Evolutionary conservation across 2,113 vertebrate genomes (phyloP).

Genomic region (Urocynchramus pylzowi): DNA sequence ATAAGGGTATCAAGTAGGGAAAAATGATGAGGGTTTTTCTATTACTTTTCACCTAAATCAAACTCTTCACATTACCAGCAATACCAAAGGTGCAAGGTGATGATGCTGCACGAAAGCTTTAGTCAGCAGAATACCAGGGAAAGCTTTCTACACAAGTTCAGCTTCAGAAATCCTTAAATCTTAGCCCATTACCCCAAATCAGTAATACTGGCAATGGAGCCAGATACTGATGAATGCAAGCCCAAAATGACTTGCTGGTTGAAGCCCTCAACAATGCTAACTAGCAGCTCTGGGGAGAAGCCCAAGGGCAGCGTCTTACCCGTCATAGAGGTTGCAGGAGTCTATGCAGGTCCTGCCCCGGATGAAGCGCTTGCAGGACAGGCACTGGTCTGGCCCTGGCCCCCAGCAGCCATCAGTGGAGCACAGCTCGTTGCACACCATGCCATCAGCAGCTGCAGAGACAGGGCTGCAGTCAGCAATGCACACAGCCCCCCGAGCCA

Average conservation of each 20-base stretch:
- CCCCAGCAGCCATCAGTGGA: conserved; percentile 95
- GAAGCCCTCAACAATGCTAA: background rate
- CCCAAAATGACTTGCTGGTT: background rate
- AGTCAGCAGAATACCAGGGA: background rate
- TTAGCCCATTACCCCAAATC: background rate
- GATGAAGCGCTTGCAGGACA: conserved; percentile 89
- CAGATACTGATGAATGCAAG: background rate
- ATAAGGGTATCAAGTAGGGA: background rate
- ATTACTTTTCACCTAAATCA: background rate
- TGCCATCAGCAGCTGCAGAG: conserved; percentile 81
- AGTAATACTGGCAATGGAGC: background rate
- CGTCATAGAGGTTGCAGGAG: conserved; percentile 89
- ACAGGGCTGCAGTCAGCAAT: background rate
- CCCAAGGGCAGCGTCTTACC: conserved; percentile 73
- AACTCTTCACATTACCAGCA: background rate
- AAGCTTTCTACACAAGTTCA: background rate
- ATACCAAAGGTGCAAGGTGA: background rate
- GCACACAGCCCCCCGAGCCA: background rate
- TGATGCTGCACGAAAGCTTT: background rate
- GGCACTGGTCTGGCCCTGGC: conserved; percentile 90
- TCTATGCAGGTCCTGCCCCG: conserved; percentile 89
- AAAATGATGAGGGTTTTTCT: rapidly evolving
- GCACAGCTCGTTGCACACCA: conserved; percentile 91
- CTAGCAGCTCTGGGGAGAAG: background rate
- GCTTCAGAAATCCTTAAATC: background rate